Conservation (phyloP, 2,888 invertebrate species). For the Altica lythri region DNA sequence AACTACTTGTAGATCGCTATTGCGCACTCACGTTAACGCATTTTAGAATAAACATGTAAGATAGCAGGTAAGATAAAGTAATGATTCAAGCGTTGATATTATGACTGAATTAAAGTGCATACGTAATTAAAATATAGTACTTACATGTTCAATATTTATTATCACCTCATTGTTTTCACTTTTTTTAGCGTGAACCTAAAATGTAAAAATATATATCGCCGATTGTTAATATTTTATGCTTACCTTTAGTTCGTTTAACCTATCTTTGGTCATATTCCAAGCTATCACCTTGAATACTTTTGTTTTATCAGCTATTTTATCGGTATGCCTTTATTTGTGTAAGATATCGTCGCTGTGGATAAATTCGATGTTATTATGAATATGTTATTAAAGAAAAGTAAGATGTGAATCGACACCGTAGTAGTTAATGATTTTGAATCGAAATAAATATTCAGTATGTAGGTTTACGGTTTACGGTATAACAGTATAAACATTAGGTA, state of each 20-base stretch:
- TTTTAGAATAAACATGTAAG: no score
- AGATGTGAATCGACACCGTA: neutral
- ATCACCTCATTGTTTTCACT: conserved; percentile 6
- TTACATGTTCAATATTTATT: conserved; percentile 35
- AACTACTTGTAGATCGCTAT: no score
- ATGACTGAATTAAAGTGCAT: no score
- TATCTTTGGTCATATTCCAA: conserved; percentile 44
- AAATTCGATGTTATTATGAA: no score
- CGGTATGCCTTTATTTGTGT: conserved; percentile 10
- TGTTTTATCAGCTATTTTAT: conserved; percentile 22
- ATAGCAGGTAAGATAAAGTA: no score
- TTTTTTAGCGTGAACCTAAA: neutral
- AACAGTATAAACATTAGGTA: conserved; percentile 12
- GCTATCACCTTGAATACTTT: conserved; percentile 5
- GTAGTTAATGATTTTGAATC: neutral
- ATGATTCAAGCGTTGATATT: no score
- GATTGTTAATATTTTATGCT: neutral
- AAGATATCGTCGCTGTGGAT: neutral
- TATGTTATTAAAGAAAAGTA: neutral
- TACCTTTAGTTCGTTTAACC: conserved; percentile 41
- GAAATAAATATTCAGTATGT: conserved; percentile 15
- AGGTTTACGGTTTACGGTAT: conserved; percentile 11
- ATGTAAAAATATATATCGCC: neutral
- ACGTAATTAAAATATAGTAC: conserved; percentile 1
- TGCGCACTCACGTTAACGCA: no score